Percentiles rank a stretch among this genome's conserved stretches.
Evolutionary conservation across 2,888 invertebrate species (phyloP).

Genomic region (Drosophila neutralis): DNA sequence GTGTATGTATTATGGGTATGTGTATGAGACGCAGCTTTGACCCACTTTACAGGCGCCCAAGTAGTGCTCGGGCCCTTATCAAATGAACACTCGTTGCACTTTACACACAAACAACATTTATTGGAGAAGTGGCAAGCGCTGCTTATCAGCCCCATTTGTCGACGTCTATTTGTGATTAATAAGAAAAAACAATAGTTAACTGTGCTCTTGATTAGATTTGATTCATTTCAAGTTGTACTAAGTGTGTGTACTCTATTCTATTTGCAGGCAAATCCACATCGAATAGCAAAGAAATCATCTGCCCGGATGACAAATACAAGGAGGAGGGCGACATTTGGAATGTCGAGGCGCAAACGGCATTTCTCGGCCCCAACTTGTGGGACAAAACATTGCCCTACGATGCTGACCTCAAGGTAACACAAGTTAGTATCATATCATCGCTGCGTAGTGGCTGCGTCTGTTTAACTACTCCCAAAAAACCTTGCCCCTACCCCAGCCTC

Average conservation of each 20-base stretch:
- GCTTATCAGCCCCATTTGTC: constrained; percentile 37
- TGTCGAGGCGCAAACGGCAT: constrained; percentile 96
- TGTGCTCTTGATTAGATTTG: constrained; percentile 23
- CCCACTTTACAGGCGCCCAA: constrained; percentile 49
- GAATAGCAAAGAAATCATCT: constrained; percentile 85
- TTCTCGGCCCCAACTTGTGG: constrained; percentile 98
- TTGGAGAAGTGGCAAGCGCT: constrained; percentile 11
- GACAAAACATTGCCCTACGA: constrained; percentile 96
- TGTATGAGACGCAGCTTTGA: constrained; percentile 32
- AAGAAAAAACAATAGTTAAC: not conserved
- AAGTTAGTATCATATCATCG: constrained; percentile 86
- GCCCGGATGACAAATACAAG: constrained; percentile 88
- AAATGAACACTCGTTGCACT: constrained; percentile 15
- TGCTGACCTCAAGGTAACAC: constrained; percentile 97
- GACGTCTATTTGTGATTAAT: constrained; percentile 34
- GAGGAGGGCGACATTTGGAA: constrained; percentile 95
- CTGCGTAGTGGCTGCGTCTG: constrained; percentile 82
- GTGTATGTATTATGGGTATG: not conserved
- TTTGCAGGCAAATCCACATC: constrained; percentile 87
- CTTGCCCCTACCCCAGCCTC: not conserved
- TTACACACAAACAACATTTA: constrained; percentile 15
- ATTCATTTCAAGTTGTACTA: constrained; percentile 23
- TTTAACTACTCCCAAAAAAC: constrained; percentile 14
- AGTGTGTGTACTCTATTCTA: constrained; percentile 16
- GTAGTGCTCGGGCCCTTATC: constrained; percentile 51